Evolutionary conservation across 2,797 vertebrate species (phyloP).

Genomic region (Galagoides demidoff): DNA sequence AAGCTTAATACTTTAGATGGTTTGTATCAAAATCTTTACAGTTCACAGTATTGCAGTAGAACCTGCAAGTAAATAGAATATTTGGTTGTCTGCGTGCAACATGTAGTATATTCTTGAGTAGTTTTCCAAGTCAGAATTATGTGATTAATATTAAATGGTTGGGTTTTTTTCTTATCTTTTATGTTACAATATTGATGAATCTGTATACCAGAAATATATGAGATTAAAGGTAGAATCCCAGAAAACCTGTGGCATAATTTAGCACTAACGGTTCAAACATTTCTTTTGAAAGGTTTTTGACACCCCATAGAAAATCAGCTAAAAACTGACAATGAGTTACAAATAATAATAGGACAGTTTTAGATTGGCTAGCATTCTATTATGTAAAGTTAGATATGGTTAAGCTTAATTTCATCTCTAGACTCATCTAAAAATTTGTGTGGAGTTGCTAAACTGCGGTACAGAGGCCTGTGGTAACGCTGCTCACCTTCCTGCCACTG

Average conservation of each 20-base stretch:
- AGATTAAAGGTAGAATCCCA: conserved; percentile 25
- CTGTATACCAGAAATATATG: conserved; percentile 18
- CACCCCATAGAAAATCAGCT: neutral
- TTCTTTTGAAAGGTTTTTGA: conserved; percentile 51
- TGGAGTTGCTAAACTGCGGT: neutral
- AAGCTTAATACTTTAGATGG: neutral
- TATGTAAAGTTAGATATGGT: neutral
- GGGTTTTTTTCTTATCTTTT: neutral
- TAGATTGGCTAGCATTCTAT: neutral
- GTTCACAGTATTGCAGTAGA: conserved; percentile 12
- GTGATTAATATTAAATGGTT: neutral
- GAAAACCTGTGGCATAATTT: neutral
- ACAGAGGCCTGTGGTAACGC: neutral
- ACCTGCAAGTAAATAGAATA: conserved; percentile 26
- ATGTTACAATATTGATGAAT: conserved; percentile 10
- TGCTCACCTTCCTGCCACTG: neutral
- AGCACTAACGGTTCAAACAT: neutral
- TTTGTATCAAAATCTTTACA: conserved; percentile 40
- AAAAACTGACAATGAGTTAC: neutral
- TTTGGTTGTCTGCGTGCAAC: neutral
- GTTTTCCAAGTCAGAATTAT: conserved; percentile 50
- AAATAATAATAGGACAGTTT: neutral
- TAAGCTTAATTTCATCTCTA: conserved; percentile 33
- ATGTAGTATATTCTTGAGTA: conserved; percentile 6
- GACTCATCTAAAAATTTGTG: conserved; percentile 34